Base-by-base conservation (phyloP, 2,797 vertebrate species). In the Sebastes variabilis region DNA sequence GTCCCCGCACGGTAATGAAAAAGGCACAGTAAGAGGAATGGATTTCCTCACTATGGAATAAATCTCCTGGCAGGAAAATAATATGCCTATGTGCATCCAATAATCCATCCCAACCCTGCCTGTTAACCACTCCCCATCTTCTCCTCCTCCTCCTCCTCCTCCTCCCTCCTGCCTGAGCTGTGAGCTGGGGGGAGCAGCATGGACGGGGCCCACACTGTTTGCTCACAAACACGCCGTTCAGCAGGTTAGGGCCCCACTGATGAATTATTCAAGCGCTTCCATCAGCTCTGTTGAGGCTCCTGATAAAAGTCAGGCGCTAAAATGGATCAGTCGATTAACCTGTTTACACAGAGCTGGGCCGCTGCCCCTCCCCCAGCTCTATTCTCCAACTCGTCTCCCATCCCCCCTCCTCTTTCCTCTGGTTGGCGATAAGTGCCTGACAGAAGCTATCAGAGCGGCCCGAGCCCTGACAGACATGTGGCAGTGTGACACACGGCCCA, bases 281-380 rank as follows among this genome's bases (percentile, higher is more conserved):
- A 95, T 96, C 96, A 94, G 94, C 96, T 97, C 92, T 96, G 96
- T 96, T 94, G 96, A 93, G 94, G 96, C 94, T 96, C 94, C 93
- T 94, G 97, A 97, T 97, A 97, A 96, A 97, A 95, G 97, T 96
- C 97, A 97, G 96, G 94, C 89, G 95, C 96, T 97, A 95, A 95
- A 97, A 96, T 96, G 95, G 96, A 97, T 97, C 97, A 97, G 97
- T 97, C 96, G 96, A 98, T 97, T 97, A 97, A 97, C 96, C 96
- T 96, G 96, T 97, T 97, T 97, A 96, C 95, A 96, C 96, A 96
- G 95, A 96, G 96, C 95, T 89, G 87, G 92, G 94, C 94, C 93
- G 93, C 92, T 91, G 85, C 83, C 77, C 91, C 89, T 84, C 88
- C 87, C 72, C 87, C 83, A 34, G 80, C 76, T 67, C 84, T 56